Evolutionary conservation across 2,888 invertebrate genomes (phyloP).

Genomic region (Tholera decimalis): DNA sequence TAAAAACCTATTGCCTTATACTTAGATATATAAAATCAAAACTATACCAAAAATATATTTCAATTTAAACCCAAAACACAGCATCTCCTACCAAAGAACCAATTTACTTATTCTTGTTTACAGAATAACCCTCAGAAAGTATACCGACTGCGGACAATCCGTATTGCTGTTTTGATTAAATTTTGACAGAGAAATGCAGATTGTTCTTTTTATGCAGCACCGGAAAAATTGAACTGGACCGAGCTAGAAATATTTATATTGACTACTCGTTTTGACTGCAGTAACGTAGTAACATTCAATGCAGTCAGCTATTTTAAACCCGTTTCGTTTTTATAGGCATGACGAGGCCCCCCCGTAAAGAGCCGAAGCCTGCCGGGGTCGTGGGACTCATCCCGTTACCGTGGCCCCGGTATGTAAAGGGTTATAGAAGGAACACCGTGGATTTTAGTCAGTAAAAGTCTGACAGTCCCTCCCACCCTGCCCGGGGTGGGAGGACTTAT

Average conservation of each 20-base stretch:
- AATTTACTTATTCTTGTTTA: conserved; percentile 10
- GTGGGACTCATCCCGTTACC: too few species aligned
- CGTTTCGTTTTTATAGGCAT: conserved; percentile 1
- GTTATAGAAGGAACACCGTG: too few species aligned
- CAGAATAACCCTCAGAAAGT: conserved; percentile 71
- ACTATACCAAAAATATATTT: too few species aligned
- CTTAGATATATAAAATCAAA: too few species aligned
- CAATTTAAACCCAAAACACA: neutral
- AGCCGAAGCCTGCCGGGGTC: too few species aligned
- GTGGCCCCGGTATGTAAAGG: too few species aligned
- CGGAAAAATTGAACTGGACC: conserved; percentile 72
- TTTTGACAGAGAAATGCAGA: conserved; percentile 84
- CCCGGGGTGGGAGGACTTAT: too few species aligned
- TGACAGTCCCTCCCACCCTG: too few species aligned
- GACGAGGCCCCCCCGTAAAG: too few species aligned
- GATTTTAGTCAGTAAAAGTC: too few species aligned
- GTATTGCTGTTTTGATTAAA: conserved; percentile 90
- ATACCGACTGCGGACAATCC: conserved; percentile 74
- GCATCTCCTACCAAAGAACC: neutral
- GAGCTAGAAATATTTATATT: conserved; percentile 68
- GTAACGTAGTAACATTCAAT: neutral
- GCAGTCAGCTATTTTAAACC: neutral
- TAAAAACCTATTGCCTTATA: too few species aligned
- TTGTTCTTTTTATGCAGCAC: conserved; percentile 81
- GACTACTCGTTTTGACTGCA: conserved; percentile 32